Percentiles rank a stretch among this genome's conserved stretches.
Evolutionary conservation across 2,888 invertebrate genomes (phyloP).

Genomic region (Brachylomia viminalis): DNA sequence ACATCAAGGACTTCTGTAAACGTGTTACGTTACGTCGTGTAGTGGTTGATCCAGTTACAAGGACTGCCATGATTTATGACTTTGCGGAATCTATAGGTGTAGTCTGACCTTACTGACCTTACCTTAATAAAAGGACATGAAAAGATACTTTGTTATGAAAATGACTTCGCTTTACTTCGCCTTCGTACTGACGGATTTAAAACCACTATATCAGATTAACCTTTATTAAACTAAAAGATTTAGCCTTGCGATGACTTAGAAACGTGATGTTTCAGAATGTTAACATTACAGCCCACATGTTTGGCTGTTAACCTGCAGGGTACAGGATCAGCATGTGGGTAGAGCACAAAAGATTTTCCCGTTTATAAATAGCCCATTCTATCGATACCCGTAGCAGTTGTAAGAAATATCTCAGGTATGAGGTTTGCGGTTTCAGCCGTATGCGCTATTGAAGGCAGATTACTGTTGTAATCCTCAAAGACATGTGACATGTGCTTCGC

Average conservation of each 20-base stretch:
- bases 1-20: constrained; percentile 55
- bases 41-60: constrained; percentile 43
- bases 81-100: not conserved
- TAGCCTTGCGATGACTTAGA: not conserved
- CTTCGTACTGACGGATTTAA: not conserved
- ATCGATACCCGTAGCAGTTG: not conserved
- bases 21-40: constrained; percentile 18
- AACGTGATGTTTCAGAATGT: constrained; percentile 34
- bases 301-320: constrained; percentile 32
- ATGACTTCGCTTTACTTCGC: not conserved
- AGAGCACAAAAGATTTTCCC: constrained; percentile 8
- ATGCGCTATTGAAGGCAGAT: constrained; percentile 2
- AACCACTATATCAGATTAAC: constrained; percentile 1
- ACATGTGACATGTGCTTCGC: not conserved
- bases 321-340: constrained; percentile 35
- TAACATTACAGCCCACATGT: constrained; percentile 52
- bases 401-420: not conserved
- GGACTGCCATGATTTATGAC: constrained; percentile 34
- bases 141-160: not conserved
- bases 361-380: constrained; percentile 4
- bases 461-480: not conserved
- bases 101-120: not conserved
- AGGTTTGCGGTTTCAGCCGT: not conserved
- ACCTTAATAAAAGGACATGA: not conserved
- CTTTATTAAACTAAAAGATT: constrained; percentile 10